phyloP scores from a whole-genome alignment of 2,797 vertebrate species.

The Gymnopithys bicolor region DNA sequence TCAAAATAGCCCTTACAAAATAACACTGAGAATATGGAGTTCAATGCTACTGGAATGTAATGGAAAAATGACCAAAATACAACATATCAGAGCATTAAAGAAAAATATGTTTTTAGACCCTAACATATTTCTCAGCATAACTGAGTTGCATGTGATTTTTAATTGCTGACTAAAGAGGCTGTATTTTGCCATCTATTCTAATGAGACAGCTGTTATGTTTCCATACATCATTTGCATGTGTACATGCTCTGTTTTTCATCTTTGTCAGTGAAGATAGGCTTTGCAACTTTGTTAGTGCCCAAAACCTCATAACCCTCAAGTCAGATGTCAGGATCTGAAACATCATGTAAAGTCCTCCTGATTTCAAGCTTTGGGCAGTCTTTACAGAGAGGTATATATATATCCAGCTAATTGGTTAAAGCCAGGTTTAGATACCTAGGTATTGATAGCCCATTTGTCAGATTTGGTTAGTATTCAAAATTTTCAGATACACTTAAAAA shows the following conservation, averaged over 20 bases:
- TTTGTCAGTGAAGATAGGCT: neutral
- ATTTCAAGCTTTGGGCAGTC: neutral
- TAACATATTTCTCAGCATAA: neutral
- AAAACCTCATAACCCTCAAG: neutral
- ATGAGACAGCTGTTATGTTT: neutral
- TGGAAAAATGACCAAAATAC: neutral
- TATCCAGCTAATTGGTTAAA: neutral
- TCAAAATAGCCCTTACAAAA: neutral
- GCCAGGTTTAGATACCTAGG: neutral
- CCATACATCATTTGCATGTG: neutral
- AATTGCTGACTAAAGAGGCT: neutral
- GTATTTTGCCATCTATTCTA: neutral
- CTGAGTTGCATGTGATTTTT: neutral
- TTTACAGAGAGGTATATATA: accelerated
- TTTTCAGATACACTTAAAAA: neutral
- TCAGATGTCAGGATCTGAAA: neutral
- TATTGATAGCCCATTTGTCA: neutral
- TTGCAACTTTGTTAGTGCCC: neutral
- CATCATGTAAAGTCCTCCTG: neutral
- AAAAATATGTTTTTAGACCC: neutral
- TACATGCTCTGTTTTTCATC: neutral
- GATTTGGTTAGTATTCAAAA: neutral
- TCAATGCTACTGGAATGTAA: neutral
- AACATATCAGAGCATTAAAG: neutral
- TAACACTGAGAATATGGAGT: neutral